Evolutionary conservation across 37 sponge, comb jelly and placozoan species (phyloP).

Genomic region (Aplysina aerophoba): DNA sequence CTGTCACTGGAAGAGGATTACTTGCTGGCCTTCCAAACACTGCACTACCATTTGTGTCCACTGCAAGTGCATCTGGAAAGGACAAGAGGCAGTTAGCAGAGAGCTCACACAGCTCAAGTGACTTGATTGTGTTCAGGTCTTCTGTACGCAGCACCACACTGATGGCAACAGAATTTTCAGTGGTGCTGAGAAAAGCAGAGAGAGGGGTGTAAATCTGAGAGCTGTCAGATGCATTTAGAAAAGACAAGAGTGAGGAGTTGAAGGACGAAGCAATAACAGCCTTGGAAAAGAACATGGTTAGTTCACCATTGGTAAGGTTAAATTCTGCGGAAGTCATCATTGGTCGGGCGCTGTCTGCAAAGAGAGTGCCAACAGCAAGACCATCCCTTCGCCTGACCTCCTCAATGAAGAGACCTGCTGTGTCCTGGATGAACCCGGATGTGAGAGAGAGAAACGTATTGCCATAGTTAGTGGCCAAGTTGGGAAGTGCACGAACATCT

Average conservation of each 20-base stretch:
- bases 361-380: slow-evolving; percentile 38
- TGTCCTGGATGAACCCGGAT: slow-evolving; percentile 73
- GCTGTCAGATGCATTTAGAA: slow-evolving; percentile 5
- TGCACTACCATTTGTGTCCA: slow-evolving; percentile 43
- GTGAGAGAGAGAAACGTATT: slow-evolving; percentile 82
- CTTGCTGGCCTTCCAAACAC: slow-evolving; percentile 43
- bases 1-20: slow-evolving; percentile 50
- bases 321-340: slow-evolving; percentile 42
- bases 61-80: slow-evolving; percentile 51
- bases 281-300: slow-evolving; percentile 75
- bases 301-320: slow-evolving; percentile 60
- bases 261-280: slow-evolving; percentile 56
- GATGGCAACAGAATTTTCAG: slow-evolving; percentile 28
- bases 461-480: slow-evolving; percentile 55
- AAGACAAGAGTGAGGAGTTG: slow-evolving; percentile 38
- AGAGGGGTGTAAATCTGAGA: neutral
- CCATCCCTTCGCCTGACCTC: slow-evolving; percentile 67
- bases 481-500: slow-evolving; percentile 47
- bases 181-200: neutral
- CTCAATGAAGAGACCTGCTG: slow-evolving; percentile 70
- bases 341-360: slow-evolving; percentile 60
- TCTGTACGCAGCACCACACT: slow-evolving; percentile 16
- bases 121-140: slow-evolving; percentile 73
- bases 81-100: slow-evolving; percentile 52
- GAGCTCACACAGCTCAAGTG: slow-evolving; percentile 40